phyloP scores from a whole-genome alignment of 2,113 vertebrate species.

The Sebastes fasciatus region DNA sequence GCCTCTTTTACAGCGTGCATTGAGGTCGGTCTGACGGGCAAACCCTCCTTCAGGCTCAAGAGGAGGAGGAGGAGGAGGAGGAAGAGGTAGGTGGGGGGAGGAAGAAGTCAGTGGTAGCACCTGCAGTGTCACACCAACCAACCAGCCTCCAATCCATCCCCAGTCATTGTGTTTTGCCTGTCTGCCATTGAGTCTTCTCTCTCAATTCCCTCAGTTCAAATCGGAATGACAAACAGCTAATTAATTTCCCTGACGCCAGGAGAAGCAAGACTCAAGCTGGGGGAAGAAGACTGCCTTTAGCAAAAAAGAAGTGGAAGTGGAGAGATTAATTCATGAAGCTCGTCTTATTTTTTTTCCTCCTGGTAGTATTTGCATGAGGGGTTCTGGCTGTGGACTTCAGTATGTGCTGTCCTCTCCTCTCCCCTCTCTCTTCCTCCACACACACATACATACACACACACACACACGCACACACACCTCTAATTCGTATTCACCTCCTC shows the following conservation, averaged over 20 bases:
- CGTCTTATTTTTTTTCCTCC: slow-evolving; percentile 49
- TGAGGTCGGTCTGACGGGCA: slow-evolving; percentile 58
- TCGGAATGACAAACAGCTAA: slow-evolving; percentile 86
- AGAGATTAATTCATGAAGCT: slow-evolving; percentile 85
- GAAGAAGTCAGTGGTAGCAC: slow-evolving; percentile 47
- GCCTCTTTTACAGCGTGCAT: slow-evolving; percentile 41
- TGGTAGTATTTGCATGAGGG: slow-evolving; percentile 83
- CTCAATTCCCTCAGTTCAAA: slow-evolving; percentile 77
- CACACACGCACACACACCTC: slow-evolving; percentile 36
- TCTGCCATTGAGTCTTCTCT: slow-evolving; percentile 56
- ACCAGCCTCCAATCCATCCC: slow-evolving; percentile 48
- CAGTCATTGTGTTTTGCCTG: slow-evolving; percentile 53
- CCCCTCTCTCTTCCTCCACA: slow-evolving; percentile 38
- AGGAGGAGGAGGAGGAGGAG: neutral
- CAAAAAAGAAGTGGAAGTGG: slow-evolving; percentile 78
- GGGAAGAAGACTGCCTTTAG: slow-evolving; percentile 80
- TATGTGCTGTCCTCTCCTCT: slow-evolving; percentile 84
- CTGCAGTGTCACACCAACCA: slow-evolving; percentile 65
- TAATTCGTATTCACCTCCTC: slow-evolving; percentile 61
- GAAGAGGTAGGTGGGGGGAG: neutral
- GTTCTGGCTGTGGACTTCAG: slow-evolving; percentile 84
- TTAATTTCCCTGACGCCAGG: slow-evolving; percentile 81
- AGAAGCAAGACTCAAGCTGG: slow-evolving; percentile 83
- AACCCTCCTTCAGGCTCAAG: slow-evolving; percentile 55
- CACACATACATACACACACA: slow-evolving; percentile 21